Evolutionary conservation across 2,888 invertebrate species (phyloP).

Genomic region (Cantharis rufa): DNA sequence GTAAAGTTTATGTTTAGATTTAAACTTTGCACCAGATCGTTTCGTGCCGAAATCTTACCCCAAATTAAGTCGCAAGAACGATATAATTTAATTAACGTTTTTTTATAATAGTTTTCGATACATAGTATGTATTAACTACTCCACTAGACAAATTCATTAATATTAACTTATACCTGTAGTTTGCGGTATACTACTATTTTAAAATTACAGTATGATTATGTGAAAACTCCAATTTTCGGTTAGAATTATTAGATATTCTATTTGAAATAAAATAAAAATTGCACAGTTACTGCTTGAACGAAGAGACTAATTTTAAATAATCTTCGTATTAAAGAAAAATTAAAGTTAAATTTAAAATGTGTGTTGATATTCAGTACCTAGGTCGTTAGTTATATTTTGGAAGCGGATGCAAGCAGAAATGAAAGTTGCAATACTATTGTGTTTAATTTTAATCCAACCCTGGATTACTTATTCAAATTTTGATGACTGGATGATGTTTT

Average conservation of each 20-base stretch:
- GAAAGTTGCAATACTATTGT: neutral
- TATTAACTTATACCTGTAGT: too few relatives aligned
- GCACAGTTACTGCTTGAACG: neutral
- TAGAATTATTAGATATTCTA: neutral
- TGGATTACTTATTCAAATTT: neutral
- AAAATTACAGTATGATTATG: neutral
- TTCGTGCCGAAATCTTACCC: too few relatives aligned
- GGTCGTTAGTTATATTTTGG: neutral
- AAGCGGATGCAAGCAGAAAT: neutral
- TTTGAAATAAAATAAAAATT: neutral
- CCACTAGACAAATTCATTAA: too few relatives aligned
- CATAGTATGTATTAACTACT: too few relatives aligned
- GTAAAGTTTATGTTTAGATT: too few relatives aligned
- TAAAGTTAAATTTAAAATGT: neutral
- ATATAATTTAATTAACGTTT: too few relatives aligned
- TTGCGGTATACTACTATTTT: too few relatives aligned
- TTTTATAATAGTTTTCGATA: too few relatives aligned
- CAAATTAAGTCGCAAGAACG: too few relatives aligned
- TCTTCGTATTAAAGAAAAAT: neutral
- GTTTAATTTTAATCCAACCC: neutral
- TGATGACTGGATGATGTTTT: neutral
- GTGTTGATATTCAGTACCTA: neutral
- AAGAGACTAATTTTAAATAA: neutral
- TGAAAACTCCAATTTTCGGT: neutral
- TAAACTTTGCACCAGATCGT: too few relatives aligned